phyloP scores from a whole-genome alignment of 2,113 vertebrate species.

The Ageneiosus marmoratus region DNA sequence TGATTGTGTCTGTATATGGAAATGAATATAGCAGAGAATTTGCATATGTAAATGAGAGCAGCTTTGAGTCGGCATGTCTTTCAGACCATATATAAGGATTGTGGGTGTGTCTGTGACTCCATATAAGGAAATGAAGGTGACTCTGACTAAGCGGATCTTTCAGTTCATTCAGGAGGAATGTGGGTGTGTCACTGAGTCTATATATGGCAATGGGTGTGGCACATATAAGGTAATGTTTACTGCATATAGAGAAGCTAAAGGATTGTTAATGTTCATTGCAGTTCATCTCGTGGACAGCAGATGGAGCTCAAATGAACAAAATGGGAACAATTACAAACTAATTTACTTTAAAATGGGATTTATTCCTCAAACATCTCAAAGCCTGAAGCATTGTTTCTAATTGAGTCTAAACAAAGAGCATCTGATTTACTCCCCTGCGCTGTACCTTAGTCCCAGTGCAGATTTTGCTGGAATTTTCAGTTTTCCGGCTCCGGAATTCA shows the following conservation, averaged over 20 bases:
- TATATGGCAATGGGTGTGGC: too few relatives aligned
- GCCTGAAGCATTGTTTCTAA: not conserved
- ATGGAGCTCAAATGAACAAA: not conserved
- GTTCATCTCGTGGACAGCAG: not conserved
- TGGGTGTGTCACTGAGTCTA: too few relatives aligned
- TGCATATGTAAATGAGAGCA: not conserved
- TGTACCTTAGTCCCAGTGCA: not conserved
- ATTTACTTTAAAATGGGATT: too few relatives aligned
- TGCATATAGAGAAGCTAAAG: not conserved
- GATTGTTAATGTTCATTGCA: not conserved
- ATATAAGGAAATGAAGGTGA: not conserved
- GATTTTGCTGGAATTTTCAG: slow-evolving; percentile 8
- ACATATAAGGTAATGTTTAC: too few relatives aligned
- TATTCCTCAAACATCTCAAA: too few relatives aligned
- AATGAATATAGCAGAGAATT: not conserved
- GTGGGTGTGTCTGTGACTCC: not conserved
- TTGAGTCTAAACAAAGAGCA: not conserved
- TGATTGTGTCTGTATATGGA: not conserved
- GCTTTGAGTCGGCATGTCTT: not conserved
- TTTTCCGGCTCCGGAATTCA: slow-evolving; percentile 29
- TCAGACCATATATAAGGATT: not conserved
- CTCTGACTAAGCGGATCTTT: not conserved
- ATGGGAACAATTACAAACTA: not conserved
- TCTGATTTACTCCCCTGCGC: not conserved
- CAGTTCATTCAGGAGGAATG: not conserved